These are phyloP conservation scores for Jacana jacana DNA, from an alignment of 2,113 vertebrate species.

Conservation along the genomic window DNA sequence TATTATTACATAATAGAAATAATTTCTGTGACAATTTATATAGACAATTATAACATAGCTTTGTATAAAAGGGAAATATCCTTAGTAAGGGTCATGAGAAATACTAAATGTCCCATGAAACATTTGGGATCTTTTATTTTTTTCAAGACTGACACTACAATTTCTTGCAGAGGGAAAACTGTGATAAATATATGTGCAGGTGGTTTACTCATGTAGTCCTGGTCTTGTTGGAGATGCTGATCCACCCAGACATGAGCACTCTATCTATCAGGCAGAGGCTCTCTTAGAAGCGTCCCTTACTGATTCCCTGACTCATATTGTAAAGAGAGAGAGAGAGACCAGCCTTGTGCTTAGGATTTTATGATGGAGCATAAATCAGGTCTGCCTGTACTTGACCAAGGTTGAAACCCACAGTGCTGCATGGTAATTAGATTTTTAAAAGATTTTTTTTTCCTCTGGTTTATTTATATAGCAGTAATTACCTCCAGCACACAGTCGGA, in stretches of 20 bases:
- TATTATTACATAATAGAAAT: too few species aligned
- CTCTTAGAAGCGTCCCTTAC: background rate
- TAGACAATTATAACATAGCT: background rate
- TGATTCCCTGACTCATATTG: constrained; percentile 57
- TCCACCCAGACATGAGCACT: background rate
- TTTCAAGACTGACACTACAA: background rate
- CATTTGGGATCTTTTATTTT: background rate
- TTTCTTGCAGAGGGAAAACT: background rate
- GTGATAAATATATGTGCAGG: background rate
- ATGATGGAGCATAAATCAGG: constrained; percentile 58
- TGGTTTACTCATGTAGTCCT: background rate
- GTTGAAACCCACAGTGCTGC: constrained; percentile 70
- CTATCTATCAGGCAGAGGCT: constrained; percentile 5
- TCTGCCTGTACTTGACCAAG: constrained; percentile 72
- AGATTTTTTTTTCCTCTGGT: constrained; percentile 63
- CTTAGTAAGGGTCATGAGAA: background rate
- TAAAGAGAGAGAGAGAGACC: constrained; percentile 7
- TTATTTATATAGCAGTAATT: constrained; percentile 77
- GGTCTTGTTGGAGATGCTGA: background rate
- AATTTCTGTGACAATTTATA: too few species aligned
- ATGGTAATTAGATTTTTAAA: constrained; percentile 74
- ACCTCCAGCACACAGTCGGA: constrained; percentile 62
- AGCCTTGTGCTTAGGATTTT: constrained; percentile 50
- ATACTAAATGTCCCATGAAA: background rate
- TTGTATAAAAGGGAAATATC: background rate